These are phyloP conservation scores for Gorsachius goisagi DNA, from an alignment of 2,113 vertebrate species.

Conservation along the genomic window DNA sequence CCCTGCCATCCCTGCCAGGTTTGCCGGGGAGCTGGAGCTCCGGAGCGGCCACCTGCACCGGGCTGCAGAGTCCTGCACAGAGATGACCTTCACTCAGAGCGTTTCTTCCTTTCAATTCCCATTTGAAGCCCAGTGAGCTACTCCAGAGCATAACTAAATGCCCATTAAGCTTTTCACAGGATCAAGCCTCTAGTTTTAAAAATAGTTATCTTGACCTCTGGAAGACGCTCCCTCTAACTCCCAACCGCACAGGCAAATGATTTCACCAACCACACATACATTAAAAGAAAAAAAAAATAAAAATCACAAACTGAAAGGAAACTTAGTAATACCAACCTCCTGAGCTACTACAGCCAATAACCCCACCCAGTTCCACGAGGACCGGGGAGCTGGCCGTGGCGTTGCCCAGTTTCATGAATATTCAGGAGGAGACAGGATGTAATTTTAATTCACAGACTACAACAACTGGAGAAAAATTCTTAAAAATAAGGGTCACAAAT, in stretches of 20 bases:
- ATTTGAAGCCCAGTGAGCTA: not conserved
- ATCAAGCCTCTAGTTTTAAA: not conserved
- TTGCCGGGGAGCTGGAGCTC: not conserved
- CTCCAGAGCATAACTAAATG: not conserved
- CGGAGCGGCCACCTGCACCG: not conserved
- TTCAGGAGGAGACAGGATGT: fast-evolving
- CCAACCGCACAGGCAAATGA: not conserved
- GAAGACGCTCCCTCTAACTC: not conserved
- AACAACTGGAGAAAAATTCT: not conserved
- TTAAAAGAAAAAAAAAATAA: not conserved
- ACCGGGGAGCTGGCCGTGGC: not conserved
- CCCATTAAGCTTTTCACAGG: not conserved
- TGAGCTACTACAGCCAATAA: not conserved
- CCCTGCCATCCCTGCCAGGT: not conserved
- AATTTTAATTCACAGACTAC: not conserved
- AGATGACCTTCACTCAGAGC: not conserved
- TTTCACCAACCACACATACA: not conserved
- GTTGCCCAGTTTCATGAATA: not conserved
- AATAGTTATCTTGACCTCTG: not conserved
- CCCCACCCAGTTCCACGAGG: not conserved
- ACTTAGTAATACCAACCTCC: not conserved
- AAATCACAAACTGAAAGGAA: not conserved
- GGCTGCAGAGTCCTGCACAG: not conserved
- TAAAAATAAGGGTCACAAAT: not conserved
- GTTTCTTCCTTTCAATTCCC: not conserved